Evolutionary conservation across 2,113 vertebrate species (phyloP).

Genomic region (Protobothrops flavoviridis): DNA sequence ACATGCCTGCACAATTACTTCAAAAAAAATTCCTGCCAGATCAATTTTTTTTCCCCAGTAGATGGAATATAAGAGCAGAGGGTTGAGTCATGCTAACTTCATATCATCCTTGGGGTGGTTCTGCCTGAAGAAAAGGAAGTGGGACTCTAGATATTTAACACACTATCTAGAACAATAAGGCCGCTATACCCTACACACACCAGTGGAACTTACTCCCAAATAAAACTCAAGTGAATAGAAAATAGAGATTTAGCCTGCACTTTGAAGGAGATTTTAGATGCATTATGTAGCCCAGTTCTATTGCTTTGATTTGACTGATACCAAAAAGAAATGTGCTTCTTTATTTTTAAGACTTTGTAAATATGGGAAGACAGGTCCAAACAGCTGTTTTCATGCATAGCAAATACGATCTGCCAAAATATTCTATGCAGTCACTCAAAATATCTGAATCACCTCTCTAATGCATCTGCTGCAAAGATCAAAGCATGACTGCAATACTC

Average conservation of each 20-base stretch:
- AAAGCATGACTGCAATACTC: background rate
- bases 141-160: background rate
- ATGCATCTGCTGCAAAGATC: background rate
- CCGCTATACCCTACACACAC: background rate
- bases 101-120: conserved; percentile 16
- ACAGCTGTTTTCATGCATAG: background rate
- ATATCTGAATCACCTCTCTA: background rate
- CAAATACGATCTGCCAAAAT: background rate
- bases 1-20: conserved; percentile 18
- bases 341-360: background rate
- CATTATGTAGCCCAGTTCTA: background rate
- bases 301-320: background rate
- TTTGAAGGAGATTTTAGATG: background rate
- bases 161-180: background rate
- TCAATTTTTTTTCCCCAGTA: conserved; percentile 38
- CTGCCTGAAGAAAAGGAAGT: background rate
- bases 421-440: background rate
- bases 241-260: background rate
- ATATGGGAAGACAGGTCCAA: background rate
- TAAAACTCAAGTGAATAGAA: background rate
- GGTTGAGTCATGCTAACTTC: conserved; percentile 23
- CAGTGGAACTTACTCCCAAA: background rate
- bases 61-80: conserved; percentile 26
- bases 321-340: background rate
- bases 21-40: conserved; percentile 44